Evolutionary conservation across 2,888 invertebrate genomes (phyloP).

Genomic region (Lithodes maja): DNA sequence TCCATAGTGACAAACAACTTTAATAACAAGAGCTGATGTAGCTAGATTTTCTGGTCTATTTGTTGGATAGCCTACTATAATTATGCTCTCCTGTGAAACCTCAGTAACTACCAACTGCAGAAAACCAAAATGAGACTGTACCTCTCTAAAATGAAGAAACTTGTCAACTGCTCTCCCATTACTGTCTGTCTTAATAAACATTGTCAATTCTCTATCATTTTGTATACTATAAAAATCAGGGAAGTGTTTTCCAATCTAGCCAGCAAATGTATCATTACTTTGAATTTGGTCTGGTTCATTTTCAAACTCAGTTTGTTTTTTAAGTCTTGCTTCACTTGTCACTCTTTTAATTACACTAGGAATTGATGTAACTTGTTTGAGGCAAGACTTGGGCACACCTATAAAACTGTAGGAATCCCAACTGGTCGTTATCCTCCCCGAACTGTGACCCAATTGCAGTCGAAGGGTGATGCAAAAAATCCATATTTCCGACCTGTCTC

Average conservation of each 20-base stretch:
- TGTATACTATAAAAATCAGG: background rate
- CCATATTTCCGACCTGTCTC: background rate
- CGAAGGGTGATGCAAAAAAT: background rate
- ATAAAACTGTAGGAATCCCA: background rate
- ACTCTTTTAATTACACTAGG: background rate
- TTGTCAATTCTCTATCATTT: background rate
- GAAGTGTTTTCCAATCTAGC: background rate
- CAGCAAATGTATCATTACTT: no score
- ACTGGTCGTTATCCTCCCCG: background rate
- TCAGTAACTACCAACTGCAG: background rate
- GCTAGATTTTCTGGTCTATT: background rate
- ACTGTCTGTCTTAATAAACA: background rate
- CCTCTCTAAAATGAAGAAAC: background rate
- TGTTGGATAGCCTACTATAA: background rate
- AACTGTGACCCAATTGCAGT: background rate
- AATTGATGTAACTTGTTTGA: background rate
- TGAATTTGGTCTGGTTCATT: background rate
- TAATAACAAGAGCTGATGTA: background rate
- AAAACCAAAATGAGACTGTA: background rate
- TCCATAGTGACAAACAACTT: background rate
- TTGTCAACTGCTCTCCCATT: background rate
- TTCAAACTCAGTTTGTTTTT: background rate
- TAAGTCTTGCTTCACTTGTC: conserved; percentile 1
- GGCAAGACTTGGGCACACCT: background rate
- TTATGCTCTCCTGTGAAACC: background rate